phyloP scores from a whole-genome alignment of 1,140 invertebrate genomes.

The Bicyclus anynana region DNA sequence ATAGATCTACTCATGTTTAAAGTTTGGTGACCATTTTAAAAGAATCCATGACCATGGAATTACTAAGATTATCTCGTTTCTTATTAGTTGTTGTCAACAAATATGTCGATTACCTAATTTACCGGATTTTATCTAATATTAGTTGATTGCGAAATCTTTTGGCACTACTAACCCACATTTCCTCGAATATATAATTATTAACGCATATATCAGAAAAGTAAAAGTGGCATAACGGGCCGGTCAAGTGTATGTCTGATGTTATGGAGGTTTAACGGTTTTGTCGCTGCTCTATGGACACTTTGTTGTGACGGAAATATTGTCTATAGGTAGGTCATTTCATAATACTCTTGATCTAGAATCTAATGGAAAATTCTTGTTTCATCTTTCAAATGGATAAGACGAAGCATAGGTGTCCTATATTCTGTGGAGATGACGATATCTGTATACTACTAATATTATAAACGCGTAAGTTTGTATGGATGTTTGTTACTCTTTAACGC shows the following conservation, averaged over 20 bases:
- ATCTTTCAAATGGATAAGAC: too few relatives aligned
- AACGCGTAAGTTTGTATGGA: too few relatives aligned
- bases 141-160: slow-evolving; percentile 27
- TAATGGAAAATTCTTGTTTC: too few relatives aligned
- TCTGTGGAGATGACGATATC: too few relatives aligned
- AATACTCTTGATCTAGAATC: too few relatives aligned
- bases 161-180: slow-evolving; percentile 28
- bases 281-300: not conserved
- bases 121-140: slow-evolving; percentile 27
- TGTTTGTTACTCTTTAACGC: too few relatives aligned
- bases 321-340: not conserved
- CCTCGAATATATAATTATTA: slow-evolving; percentile 22
- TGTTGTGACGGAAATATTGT: not conserved
- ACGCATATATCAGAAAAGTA: slow-evolving; percentile 17
- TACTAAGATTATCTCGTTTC: too few relatives aligned
- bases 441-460: too few relatives aligned
- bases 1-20: too few relatives aligned
- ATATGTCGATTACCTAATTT: slow-evolving; percentile 27
- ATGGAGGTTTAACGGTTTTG: not conserved
- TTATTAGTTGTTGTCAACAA: slow-evolving; percentile 18
- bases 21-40: too few relatives aligned
- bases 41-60: too few relatives aligned
- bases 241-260: slow-evolving; percentile 9
- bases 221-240: slow-evolving; percentile 17
- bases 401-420: too few relatives aligned